Evolutionary conservation across 2,888 invertebrate genomes (phyloP).

Genomic region (Odontocolon sp.): DNA sequence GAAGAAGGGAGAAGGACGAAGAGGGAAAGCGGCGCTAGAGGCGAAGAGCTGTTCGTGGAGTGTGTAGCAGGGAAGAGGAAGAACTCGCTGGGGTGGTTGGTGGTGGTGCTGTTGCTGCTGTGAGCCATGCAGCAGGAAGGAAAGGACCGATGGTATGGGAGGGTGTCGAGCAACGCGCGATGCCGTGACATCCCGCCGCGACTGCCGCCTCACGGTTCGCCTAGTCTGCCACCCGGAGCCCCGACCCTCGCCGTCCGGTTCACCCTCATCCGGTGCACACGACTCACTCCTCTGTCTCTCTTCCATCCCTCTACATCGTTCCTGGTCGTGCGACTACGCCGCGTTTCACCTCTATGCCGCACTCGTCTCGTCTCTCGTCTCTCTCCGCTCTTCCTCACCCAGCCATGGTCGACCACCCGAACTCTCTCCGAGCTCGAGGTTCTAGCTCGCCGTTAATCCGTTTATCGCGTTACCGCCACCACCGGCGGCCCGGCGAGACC

Average conservation of each 20-base stretch:
- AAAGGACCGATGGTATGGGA: slow-evolving; percentile 48
- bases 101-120: not conserved
- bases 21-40: not conserved
- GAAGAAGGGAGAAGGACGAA: not conserved
- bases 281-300: slow-evolving; percentile 53
- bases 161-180: slow-evolving; percentile 74
- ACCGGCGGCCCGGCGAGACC: slow-evolving; percentile 63
- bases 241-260: slow-evolving; percentile 39
- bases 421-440: slow-evolving; percentile 71
- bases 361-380: slow-evolving; percentile 48
- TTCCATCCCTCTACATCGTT: slow-evolving; percentile 13
- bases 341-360: slow-evolving; percentile 33
- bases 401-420: slow-evolving; percentile 71
- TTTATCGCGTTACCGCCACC: slow-evolving; percentile 80
- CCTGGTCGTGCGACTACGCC: slow-evolving; percentile 25
- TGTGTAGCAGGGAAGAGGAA: slow-evolving; percentile 13
- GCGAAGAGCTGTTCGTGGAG: slow-evolving; percentile 12
- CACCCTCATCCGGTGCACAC: slow-evolving; percentile 52
- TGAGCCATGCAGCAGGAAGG: not conserved
- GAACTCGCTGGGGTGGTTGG: slow-evolving; percentile 26
- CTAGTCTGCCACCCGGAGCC: slow-evolving; percentile 36
- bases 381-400: too few relatives aligned
- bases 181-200: slow-evolving; percentile 75
- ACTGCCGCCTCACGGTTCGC: slow-evolving; percentile 60
- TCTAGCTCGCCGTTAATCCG: slow-evolving; percentile 77